Evolutionary conservation across 2,797 vertebrate species (phyloP).

Genomic region (Poecilia velifera): DNA sequence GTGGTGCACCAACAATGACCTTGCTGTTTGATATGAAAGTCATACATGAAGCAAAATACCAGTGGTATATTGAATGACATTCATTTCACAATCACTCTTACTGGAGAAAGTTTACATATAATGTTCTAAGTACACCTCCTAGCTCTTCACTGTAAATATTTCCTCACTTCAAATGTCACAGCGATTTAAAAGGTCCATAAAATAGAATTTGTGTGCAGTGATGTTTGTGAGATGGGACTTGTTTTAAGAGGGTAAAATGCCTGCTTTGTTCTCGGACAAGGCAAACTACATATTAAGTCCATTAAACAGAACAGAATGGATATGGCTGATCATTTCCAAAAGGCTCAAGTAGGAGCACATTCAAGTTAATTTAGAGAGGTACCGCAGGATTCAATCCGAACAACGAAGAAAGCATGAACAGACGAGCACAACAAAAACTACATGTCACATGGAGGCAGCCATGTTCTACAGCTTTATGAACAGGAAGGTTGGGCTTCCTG

Average conservation of each 20-base stretch:
- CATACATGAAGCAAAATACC: not conserved
- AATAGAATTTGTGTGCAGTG: not conserved
- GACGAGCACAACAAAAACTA: not conserved
- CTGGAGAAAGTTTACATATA: not conserved
- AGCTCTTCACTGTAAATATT: not conserved
- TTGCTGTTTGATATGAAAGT: not conserved
- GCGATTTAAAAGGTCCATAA: not conserved
- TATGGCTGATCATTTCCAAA: constrained; percentile 44
- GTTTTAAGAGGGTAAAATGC: not conserved
- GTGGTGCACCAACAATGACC: not conserved
- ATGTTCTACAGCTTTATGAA: constrained; percentile 23
- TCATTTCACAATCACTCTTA: not conserved
- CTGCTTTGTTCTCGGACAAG: not conserved
- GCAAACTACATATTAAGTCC: not conserved
- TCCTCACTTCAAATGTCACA: not conserved
- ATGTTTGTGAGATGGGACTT: not conserved
- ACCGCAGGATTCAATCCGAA: constrained; percentile 43
- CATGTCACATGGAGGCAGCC: not conserved
- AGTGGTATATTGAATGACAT: not conserved
- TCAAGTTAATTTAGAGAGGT: constrained; percentile 52
- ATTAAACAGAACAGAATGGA: constrained; percentile 19
- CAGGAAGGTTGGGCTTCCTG: constrained; percentile 37
- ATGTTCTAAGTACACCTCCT: not conserved
- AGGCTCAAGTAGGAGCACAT: constrained; percentile 45
- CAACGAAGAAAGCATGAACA: constrained; percentile 34